Conservation (phyloP, 2,113 vertebrate genomes). For the Notechis scutatus region DNA sequence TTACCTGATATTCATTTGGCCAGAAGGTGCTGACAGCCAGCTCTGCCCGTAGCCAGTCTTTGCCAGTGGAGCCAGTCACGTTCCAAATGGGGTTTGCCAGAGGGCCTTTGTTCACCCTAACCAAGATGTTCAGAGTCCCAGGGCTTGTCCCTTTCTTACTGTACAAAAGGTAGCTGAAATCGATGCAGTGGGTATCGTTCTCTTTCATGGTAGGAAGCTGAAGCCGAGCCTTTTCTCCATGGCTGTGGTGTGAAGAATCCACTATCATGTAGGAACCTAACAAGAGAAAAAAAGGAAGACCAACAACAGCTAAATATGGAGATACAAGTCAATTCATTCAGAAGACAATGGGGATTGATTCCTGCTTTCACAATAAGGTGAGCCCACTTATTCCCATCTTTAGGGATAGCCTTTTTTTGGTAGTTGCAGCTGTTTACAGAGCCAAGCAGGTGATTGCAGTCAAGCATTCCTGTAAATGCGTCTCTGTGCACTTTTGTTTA, state of each 20-base stretch:
- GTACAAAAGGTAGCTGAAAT: slow-evolving; percentile 94
- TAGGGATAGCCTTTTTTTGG: background rate
- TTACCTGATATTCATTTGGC: slow-evolving; percentile 99
- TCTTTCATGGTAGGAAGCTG: slow-evolving; percentile 97
- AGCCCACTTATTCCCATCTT: background rate
- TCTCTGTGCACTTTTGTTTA: background rate
- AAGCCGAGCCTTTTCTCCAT: slow-evolving; percentile 89
- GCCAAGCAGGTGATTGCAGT: background rate
- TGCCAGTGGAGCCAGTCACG: slow-evolving; percentile 87
- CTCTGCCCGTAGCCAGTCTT: slow-evolving; percentile 82
- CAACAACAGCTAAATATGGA: background rate
- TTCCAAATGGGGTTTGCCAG: slow-evolving; percentile 98
- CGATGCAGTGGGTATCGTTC: slow-evolving; percentile 97
- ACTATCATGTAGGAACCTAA: slow-evolving; percentile 97
- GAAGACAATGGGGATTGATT: background rate
- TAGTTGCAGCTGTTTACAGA: background rate
- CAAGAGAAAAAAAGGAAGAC: background rate
- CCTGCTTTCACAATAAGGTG: background rate
- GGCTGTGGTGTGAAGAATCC: slow-evolving; percentile 88
- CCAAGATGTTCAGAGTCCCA: slow-evolving; percentile 89
- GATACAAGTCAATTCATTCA: background rate
- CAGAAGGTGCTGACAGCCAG: slow-evolving; percentile 98
- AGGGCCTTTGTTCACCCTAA: slow-evolving; percentile 94
- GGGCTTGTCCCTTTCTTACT: slow-evolving; percentile 85
- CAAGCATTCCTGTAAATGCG: background rate